A percentile compares a stretch with the other conserved stretches of the same genome.
Conservation (phyloP, 2,797 vertebrate genomes). For the Lemur catta region DNA sequence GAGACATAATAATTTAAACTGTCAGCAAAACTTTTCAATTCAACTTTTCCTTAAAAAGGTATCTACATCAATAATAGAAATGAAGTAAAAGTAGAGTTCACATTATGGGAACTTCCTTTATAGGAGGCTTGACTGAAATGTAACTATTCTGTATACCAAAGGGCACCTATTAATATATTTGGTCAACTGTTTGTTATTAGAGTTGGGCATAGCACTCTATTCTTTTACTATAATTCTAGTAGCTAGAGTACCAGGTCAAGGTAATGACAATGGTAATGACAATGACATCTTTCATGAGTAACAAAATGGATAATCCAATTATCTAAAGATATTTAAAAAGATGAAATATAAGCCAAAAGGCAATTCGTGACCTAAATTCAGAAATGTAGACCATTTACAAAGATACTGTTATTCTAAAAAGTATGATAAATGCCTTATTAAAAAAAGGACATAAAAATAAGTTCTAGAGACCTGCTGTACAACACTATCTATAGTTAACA, state of each 20-base stretch:
- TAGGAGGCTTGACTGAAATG: neutral
- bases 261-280: neutral
- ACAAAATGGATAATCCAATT: slow-evolving; percentile 10
- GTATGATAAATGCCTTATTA: neutral
- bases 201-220: neutral
- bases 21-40: slow-evolving; percentile 13
- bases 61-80: neutral
- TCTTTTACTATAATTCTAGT: neutral
- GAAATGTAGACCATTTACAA: neutral
- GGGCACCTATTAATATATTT: neutral
- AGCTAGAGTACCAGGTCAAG: neutral
- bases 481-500: neutral
- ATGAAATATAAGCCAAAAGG: neutral
- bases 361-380: slow-evolving; percentile 30
- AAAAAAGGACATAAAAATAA: slow-evolving; percentile 1
- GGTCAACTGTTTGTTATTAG: neutral
- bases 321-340: neutral
- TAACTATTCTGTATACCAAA: neutral
- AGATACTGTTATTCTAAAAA: neutral
- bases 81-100: neutral
- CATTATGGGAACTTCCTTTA: neutral
- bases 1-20: slow-evolving; percentile 12
- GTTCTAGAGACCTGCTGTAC: neutral
- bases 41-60: slow-evolving; percentile 22
- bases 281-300: neutral